These are phyloP conservation scores for Orchesella cincta DNA, from an alignment of 1,140 invertebrate genomes.

Conservation along the genomic window DNA sequence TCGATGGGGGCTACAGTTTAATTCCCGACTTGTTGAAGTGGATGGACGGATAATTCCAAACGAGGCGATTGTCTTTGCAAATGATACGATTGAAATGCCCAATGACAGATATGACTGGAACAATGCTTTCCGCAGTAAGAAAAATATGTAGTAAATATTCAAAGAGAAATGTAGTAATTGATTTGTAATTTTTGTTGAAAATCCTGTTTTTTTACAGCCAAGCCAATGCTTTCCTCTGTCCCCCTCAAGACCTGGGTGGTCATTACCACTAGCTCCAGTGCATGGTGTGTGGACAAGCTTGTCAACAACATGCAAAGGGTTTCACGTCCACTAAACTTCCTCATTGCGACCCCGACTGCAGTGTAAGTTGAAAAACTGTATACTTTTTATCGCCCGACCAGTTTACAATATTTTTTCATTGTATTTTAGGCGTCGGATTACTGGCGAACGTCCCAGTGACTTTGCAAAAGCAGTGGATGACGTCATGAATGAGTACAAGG, in stretches of 20 bases:
- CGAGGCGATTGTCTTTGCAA: conserved; percentile 70
- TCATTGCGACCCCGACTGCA: background rate
- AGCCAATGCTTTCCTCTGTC: conserved; percentile 43
- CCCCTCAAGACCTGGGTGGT: conserved; percentile 56
- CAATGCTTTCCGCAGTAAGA: conserved; percentile 62
- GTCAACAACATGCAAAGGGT: conserved; percentile 1
- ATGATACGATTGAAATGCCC: conserved; percentile 68
- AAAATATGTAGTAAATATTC: too few species aligned
- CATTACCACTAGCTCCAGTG: conserved; percentile 59
- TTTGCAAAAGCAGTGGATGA: background rate
- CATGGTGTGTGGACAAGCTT: conserved; percentile 48
- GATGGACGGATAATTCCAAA: conserved; percentile 66
- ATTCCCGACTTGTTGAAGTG: conserved; percentile 62
- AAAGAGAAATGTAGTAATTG: too few species aligned
- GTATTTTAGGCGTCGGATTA: background rate
- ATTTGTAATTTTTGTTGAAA: conserved; percentile 36
- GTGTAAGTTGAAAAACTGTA: conserved; percentile 1
- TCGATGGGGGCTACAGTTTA: conserved; percentile 78
- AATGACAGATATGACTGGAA: conserved; percentile 61
- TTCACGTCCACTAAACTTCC: background rate
- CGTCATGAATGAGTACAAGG: background rate
- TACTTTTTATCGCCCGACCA: background rate
- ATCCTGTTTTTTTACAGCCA: background rate
- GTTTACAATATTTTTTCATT: conserved; percentile 1
- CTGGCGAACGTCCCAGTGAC: background rate